phyloP scores from a whole-genome alignment of 2,113 vertebrate species.

The Halichoeres trimaculatus region DNA sequence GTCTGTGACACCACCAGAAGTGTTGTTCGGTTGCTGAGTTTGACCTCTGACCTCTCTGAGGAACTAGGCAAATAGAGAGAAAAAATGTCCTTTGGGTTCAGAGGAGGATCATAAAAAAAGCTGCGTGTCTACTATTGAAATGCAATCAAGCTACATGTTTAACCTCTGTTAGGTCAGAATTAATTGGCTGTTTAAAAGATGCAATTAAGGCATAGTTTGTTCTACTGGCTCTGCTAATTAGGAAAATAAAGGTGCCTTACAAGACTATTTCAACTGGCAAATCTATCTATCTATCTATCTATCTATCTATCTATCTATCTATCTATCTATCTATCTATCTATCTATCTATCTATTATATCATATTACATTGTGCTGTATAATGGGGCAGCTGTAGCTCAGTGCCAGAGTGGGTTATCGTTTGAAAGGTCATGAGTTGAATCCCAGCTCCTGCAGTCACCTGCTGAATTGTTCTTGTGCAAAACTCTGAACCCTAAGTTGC shows the following conservation, averaged over 20 bases:
- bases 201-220: slow-evolving; percentile 55
- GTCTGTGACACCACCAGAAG: slow-evolving; percentile 21
- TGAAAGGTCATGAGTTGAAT: too few relatives aligned
- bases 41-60: slow-evolving; percentile 38
- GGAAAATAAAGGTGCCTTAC: slow-evolving; percentile 8
- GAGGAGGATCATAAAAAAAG: slow-evolving; percentile 30
- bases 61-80: slow-evolving; percentile 11
- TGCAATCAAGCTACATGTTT: slow-evolving; percentile 40
- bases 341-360: not conserved
- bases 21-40: slow-evolving; percentile 39
- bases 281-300: slow-evolving; percentile 9
- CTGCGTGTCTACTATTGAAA: slow-evolving; percentile 8
- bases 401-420: too few relatives aligned
- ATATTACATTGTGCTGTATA: too few relatives aligned
- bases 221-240: slow-evolving; percentile 39
- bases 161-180: slow-evolving; percentile 56
- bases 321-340: not conserved
- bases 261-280: not conserved
- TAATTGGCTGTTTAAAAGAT: slow-evolving; percentile 53
- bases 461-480: too few relatives aligned
- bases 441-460: too few relatives aligned
- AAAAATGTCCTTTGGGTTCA: slow-evolving; percentile 13
- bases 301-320: too few relatives aligned
- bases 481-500: too few relatives aligned
- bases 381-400: too few relatives aligned